A percentile compares a stretch with the other conserved stretches of the same genome.
phyloP scores from a whole-genome alignment of 2,113 vertebrate genomes.

The Elaphurus davidianus region DNA sequence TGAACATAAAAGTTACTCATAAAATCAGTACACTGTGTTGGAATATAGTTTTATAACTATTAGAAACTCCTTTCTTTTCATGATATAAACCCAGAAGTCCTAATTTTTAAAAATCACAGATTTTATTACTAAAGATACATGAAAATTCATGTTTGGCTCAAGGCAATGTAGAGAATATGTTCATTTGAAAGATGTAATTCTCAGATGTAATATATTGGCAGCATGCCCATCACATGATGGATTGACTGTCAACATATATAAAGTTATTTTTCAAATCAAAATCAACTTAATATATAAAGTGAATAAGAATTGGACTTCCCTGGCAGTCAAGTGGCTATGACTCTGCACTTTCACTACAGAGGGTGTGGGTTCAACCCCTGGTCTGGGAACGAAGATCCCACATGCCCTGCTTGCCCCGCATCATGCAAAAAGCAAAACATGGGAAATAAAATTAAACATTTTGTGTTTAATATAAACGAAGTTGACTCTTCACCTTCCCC shows the following conservation, averaged over 20 bases:
- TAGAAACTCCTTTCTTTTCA: neutral
- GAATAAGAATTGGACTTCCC: neutral
- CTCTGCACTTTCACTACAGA: neutral
- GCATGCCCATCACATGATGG: neutral
- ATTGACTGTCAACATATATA: neutral
- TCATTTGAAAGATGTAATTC: neutral
- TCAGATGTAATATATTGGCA: neutral
- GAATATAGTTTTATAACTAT: neutral
- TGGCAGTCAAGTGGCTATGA: neutral
- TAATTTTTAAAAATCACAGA: neutral
- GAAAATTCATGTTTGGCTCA: neutral
- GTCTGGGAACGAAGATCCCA: accelerated
- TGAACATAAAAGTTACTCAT: neutral
- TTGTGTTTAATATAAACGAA: neutral
- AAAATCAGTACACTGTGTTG: neutral
- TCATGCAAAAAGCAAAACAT: neutral
- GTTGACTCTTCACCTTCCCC: neutral
- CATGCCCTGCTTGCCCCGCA: neutral
- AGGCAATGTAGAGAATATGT: neutral
- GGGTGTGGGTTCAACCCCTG: neutral
- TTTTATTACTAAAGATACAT: neutral
- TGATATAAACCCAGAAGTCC: neutral
- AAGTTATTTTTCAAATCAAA: neutral
- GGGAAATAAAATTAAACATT: neutral
- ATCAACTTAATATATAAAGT: neutral